phyloP scores from a whole-genome alignment of 2,113 vertebrate species.

The Pionites leucogaster region DNA sequence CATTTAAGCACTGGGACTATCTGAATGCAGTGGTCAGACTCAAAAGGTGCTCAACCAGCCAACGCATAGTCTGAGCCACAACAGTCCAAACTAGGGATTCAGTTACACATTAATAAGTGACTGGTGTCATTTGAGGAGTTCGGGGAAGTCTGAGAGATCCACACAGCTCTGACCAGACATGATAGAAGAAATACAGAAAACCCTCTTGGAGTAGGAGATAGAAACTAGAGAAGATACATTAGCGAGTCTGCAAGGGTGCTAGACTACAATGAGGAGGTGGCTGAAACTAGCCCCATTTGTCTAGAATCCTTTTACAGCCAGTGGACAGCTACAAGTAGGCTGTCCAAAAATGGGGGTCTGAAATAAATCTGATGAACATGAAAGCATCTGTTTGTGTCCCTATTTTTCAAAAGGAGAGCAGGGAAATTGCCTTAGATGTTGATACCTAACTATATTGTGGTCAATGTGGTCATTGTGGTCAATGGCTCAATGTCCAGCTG shows the following conservation, averaged over 20 bases:
- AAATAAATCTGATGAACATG: not conserved
- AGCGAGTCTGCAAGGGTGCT: not conserved
- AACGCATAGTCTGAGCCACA: not conserved
- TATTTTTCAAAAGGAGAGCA: not conserved
- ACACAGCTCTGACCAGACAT: not conserved
- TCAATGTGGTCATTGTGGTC: too few relatives aligned
- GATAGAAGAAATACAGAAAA: not conserved
- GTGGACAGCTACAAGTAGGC: not conserved
- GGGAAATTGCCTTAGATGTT: not conserved
- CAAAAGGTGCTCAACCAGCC: not conserved
- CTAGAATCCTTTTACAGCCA: not conserved
- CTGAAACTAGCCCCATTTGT: not conserved
- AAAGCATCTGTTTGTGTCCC: not conserved
- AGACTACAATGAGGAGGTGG: not conserved
- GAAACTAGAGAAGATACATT: not conserved
- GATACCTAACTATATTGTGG: not conserved
- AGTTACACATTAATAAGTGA: not conserved
- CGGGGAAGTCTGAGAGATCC: not conserved
- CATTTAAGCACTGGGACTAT: not conserved
- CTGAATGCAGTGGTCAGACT: not conserved
- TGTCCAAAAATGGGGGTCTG: not conserved
- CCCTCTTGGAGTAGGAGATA: not conserved
- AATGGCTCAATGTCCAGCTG: too few relatives aligned
- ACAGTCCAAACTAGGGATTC: not conserved
- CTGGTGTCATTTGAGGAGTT: not conserved